A percentile compares a stretch with the other conserved stretches of the same genome.
Conservation (phyloP, 1,140 invertebrate species). For the Asobara japonica region DNA sequence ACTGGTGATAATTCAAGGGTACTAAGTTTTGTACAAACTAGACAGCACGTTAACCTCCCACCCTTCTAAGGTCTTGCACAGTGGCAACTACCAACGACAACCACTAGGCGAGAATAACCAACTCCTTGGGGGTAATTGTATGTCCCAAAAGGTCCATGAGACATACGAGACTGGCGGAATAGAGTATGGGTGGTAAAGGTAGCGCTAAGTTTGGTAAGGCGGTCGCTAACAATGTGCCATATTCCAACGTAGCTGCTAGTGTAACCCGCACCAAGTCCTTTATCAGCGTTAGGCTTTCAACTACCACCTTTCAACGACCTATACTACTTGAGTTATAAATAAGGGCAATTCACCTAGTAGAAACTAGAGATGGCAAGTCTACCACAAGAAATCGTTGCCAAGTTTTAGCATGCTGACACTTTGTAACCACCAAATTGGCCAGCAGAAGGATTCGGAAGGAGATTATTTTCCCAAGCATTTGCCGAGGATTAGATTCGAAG, state of each 20-base stretch:
- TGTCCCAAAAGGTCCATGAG: slow-evolving; percentile 46
- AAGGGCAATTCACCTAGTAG: slow-evolving; percentile 53
- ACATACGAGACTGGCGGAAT: slow-evolving; percentile 36
- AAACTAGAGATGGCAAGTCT: slow-evolving; percentile 38
- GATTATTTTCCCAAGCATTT: too few species aligned
- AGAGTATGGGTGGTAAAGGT: slow-evolving; percentile 25
- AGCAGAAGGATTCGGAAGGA: not conserved
- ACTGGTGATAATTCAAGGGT: slow-evolving; percentile 24
- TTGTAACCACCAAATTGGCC: too few species aligned
- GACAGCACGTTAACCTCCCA: slow-evolving; percentile 14
- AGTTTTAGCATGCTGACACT: too few species aligned
- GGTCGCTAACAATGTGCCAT: slow-evolving; percentile 49
- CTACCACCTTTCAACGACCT: not conserved
- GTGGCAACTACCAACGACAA: slow-evolving; percentile 14
- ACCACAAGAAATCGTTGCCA: slow-evolving; percentile 10
- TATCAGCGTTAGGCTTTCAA: slow-evolving; percentile 59
- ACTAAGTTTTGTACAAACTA: slow-evolving; percentile 34
- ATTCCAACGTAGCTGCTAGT: slow-evolving; percentile 43
- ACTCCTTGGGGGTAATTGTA: slow-evolving; percentile 49
- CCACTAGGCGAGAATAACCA: slow-evolving; percentile 27
- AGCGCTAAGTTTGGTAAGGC: slow-evolving; percentile 46
- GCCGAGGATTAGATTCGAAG: too few species aligned
- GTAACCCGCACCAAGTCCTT: slow-evolving; percentile 58
- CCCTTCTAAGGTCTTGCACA: slow-evolving; percentile 1
- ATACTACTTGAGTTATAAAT: slow-evolving; percentile 57